phyloP scores from a whole-genome alignment of 2,113 vertebrate genomes.

The Chloropsis cyanopogon region DNA sequence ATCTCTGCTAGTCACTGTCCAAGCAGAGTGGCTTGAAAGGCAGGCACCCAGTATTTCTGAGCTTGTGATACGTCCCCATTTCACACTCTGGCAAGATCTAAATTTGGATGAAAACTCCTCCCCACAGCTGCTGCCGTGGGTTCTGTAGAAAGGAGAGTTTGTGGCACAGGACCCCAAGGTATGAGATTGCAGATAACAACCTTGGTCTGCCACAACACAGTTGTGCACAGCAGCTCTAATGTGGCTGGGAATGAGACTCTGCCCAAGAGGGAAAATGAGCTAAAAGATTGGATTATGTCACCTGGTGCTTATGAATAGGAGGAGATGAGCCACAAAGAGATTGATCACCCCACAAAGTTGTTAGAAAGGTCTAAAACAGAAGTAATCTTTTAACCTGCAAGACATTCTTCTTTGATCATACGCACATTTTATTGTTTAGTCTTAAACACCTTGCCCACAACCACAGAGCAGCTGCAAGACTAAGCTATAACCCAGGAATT shows the following conservation, averaged over 20 bases:
- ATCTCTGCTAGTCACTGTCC: not conserved
- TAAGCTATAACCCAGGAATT: slow-evolving; percentile 37
- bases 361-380: not conserved
- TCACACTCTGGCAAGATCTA: not conserved
- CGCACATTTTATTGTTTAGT: not conserved
- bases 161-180: not conserved
- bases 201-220: not conserved
- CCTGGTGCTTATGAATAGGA: not conserved
- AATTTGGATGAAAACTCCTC: not conserved
- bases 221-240: not conserved
- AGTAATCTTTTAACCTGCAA: not conserved
- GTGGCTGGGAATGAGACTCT: not conserved
- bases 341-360: not conserved
- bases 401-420: not conserved
- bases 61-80: rapidly evolving
- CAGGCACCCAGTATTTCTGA: not conserved
- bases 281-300: not conserved
- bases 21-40: not conserved
- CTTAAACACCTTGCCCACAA: slow-evolving; percentile 35
- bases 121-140: not conserved
- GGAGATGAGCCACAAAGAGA: not conserved
- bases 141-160: not conserved
- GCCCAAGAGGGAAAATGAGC: not conserved
- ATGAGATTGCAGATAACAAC: rapidly evolving
- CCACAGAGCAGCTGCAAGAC: not conserved